Conservation (phyloP, 2,797 vertebrate species). For the Rachycentron canadum region DNA sequence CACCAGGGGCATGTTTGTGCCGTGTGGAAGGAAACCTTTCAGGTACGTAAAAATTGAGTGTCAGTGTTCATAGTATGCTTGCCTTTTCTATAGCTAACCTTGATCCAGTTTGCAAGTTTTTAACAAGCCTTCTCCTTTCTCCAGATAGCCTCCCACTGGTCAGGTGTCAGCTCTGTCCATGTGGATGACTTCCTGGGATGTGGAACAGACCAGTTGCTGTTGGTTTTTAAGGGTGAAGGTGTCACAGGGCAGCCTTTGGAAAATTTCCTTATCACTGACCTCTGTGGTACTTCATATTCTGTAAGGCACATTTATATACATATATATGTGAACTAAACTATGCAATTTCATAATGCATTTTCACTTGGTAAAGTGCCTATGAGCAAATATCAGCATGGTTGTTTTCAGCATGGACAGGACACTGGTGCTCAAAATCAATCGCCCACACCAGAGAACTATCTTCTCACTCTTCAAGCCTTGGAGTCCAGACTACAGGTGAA, state of each 20-base stretch:
- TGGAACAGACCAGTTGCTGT: constrained; percentile 92
- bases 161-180: constrained; percentile 84
- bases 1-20: constrained; percentile 85
- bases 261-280: constrained; percentile 90
- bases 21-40: constrained; percentile 88
- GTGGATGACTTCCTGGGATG: constrained; percentile 92
- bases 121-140: constrained; percentile 9
- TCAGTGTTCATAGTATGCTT: neutral
- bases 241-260: constrained; percentile 65
- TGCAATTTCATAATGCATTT: neutral
- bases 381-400: neutral
- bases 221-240: constrained; percentile 84
- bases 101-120: neutral
- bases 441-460: constrained; percentile 82
- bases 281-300: constrained; percentile 85
- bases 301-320: constrained; percentile 81
- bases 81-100: neutral
- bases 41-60: constrained; percentile 78
- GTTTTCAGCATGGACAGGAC: constrained; percentile 77
- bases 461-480: constrained; percentile 88
- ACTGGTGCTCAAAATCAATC: constrained; percentile 56
- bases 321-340: neutral
- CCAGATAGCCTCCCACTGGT: constrained; percentile 90
- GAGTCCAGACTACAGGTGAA: constrained; percentile 91
- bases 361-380: neutral